These are phyloP conservation scores for Glaucidium brasilianum DNA, from an alignment of 2,113 vertebrate genomes.

Conservation along the genomic window DNA sequence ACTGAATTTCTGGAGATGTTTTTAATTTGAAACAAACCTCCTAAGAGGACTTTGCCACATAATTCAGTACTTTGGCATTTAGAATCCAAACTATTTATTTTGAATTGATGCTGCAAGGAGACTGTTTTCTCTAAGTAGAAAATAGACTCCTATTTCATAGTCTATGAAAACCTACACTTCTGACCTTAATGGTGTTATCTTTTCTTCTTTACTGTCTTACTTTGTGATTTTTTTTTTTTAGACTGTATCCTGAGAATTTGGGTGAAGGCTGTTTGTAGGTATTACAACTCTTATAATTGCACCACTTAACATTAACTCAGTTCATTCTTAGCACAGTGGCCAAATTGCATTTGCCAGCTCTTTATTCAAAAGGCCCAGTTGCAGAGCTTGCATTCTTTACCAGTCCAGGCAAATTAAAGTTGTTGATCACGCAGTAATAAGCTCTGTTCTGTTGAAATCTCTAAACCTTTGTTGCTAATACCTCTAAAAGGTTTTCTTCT, in stretches of 20 bases:
- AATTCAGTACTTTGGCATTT: neutral
- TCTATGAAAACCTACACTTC: neutral
- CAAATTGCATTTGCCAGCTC: constrained; percentile 20
- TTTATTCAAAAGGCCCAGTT: constrained; percentile 30
- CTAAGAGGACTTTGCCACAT: neutral
- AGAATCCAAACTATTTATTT: neutral
- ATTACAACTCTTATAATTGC: neutral
- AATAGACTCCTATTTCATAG: neutral
- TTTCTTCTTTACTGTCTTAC: neutral
- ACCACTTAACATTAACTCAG: neutral
- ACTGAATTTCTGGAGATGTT: neutral
- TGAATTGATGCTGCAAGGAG: neutral
- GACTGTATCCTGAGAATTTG: neutral
- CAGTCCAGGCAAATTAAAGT: neutral
- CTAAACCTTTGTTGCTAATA: constrained; percentile 27
- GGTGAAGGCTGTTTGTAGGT: neutral
- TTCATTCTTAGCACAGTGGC: neutral
- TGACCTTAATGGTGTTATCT: neutral
- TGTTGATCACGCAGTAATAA: constrained; percentile 53
- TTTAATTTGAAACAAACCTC: neutral
- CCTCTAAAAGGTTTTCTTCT: neutral
- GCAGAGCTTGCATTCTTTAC: constrained; percentile 43
- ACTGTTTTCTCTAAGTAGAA: neutral
- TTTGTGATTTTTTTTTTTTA: neutral
- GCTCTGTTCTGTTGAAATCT: constrained; percentile 29